A percentile compares a stretch with the other conserved stretches of the same genome.
These are phyloP conservation scores for Epistrophella euchroma DNA, from an alignment of 2,888 invertebrate species.

Conservation along the genomic window DNA sequence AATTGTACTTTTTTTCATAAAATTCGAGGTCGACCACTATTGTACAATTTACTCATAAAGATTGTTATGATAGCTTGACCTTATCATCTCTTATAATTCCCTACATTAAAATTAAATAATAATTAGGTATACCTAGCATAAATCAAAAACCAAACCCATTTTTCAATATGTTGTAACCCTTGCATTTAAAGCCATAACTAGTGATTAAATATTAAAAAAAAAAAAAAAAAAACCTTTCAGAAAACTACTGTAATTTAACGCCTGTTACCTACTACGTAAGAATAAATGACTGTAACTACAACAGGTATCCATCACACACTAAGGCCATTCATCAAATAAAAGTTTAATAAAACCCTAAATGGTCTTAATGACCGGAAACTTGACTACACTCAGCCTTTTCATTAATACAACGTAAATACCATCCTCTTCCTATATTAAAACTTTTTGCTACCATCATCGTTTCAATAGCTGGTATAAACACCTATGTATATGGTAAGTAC, in stretches of 20 bases:
- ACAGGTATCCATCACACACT: constrained; percentile 21
- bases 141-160: constrained; percentile 13
- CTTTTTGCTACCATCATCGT: constrained; percentile 6
- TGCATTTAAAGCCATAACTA: background rate
- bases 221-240: background rate
- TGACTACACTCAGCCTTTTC: constrained; percentile 33
- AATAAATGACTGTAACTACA: background rate
- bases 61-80: too few relatives aligned
- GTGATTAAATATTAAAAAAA: background rate
- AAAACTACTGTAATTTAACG: constrained; percentile 23
- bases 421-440: constrained; percentile 11
- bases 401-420: constrained; percentile 38
- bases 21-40: too few relatives aligned
- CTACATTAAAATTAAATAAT: background rate
- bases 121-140: background rate
- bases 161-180: constrained; percentile 1
- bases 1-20: too few relatives aligned
- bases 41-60: too few relatives aligned
- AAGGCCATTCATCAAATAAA: constrained; percentile 42
- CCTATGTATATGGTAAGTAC: background rate
- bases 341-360: constrained; percentile 51
- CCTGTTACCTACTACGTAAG: background rate
- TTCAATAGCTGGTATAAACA: background rate
- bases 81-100: background rate
- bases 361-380: constrained; percentile 63